phyloP scores from a whole-genome alignment of 2,888 invertebrate species.

The Beris chalybata region DNA sequence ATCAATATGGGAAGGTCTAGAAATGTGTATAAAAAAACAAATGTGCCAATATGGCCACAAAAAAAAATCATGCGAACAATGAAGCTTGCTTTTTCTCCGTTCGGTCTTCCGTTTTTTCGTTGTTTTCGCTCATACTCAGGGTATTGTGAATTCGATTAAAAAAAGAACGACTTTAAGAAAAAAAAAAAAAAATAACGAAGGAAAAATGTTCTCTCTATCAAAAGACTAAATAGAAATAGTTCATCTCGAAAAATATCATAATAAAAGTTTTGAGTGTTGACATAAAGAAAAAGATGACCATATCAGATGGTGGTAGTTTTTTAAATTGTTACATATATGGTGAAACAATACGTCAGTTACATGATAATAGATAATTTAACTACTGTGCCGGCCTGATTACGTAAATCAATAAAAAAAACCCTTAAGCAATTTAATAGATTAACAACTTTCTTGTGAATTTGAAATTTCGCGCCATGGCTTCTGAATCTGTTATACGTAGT shows the following conservation, averaged over 20 bases:
- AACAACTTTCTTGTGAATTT: not conserved
- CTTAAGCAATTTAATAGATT: not conserved
- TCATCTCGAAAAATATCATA: not conserved
- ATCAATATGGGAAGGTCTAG: too few relatives aligned
- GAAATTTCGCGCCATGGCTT: conserved; percentile 38
- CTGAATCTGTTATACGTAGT: conserved; percentile 46
- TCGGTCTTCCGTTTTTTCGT: conserved; percentile 20
- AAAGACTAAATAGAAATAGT: not conserved
- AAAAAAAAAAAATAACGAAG: conserved; percentile 5
- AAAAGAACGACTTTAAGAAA: conserved; percentile 9
- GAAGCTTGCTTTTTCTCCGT: conserved; percentile 1
- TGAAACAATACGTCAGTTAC: conserved; percentile 9
- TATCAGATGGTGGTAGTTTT: not conserved
- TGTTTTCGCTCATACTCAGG: conserved; percentile 28
- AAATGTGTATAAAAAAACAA: too few relatives aligned
- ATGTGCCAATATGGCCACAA: conserved; percentile 1
- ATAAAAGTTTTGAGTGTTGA: not conserved
- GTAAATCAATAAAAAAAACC: conserved; percentile 1
- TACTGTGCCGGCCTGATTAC: not conserved
- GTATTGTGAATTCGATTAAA: conserved; percentile 5
- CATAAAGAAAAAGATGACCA: conserved; percentile 7
- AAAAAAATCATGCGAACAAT: conserved; percentile 6
- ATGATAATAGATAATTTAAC: conserved; percentile 15
- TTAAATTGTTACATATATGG: not conserved
- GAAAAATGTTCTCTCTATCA: conserved; percentile 4